Conservation (phyloP, 2,888 invertebrate genomes). For the Cactoblastis cactorum region DNA sequence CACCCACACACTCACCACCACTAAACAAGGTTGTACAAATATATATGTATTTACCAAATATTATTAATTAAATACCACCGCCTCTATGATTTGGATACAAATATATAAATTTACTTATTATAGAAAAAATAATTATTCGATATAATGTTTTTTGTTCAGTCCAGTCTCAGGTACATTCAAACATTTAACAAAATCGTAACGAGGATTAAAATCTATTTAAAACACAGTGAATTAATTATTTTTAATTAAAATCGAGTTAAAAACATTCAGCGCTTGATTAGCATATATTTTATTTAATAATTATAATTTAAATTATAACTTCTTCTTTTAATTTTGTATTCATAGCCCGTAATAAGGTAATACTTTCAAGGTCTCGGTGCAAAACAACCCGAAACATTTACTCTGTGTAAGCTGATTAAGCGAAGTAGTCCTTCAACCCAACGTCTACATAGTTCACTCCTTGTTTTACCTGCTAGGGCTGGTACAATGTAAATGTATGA, state of each 20-base stretch:
- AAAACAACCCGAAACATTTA: background rate
- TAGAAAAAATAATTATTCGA: too few species aligned
- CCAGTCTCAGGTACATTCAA: too few species aligned
- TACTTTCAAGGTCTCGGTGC: background rate
- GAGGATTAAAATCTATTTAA: too few species aligned
- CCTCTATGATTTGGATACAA: too few species aligned
- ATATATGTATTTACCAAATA: too few species aligned
- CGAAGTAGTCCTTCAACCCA: background rate
- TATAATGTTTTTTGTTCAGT: too few species aligned
- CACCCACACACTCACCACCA: slow-evolving; percentile 39
- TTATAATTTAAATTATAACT: background rate
- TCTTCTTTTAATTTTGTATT: background rate
- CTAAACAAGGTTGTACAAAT: slow-evolving; percentile 21
- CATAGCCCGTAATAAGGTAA: background rate
- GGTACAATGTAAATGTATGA: background rate
- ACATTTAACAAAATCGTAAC: too few species aligned
- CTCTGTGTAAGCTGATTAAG: slow-evolving; percentile 3
- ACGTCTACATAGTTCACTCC: background rate
- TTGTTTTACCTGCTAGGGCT: background rate
- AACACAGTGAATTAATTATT: too few species aligned
- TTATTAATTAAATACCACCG: slow-evolving; percentile 13
- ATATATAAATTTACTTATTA: too few species aligned
- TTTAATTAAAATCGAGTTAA: too few species aligned
- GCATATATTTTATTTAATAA: background rate
- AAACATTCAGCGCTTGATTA: too few species aligned